Evolutionary conservation across 2,888 invertebrate species (phyloP), one percentile per base, ranked within the genome.

Genomic region (Uropetala carovei): DNA sequence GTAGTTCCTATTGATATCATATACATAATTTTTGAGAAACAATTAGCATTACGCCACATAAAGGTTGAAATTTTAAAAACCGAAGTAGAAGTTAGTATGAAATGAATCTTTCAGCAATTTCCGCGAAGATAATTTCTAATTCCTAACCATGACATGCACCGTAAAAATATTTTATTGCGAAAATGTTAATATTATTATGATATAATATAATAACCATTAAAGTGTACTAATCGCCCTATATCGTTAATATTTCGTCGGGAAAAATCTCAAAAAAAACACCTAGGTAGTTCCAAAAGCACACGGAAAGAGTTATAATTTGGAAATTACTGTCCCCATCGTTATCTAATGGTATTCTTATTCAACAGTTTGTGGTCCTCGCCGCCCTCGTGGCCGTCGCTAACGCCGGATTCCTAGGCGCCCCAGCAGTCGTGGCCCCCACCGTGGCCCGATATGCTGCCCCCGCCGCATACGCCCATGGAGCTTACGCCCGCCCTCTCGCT

Each of bases 361-460:
- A 13, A 84, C 14, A 92, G 93, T 75, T 93, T 83, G 56, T 93
- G 92, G 92, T 92, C 84, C 92, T 93, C 92, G 92, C 93, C 92
- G 93, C 93, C 92, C 82, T 93, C 92, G 92, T 93, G 92, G 93
- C 93, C 92, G 93, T 92, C 85, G 93, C 93, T 92, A 91, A 91
- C 91, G 93, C 93, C 81, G 93, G 93, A 68, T 59, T 91, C 92
- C 82, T 93, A 86, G 93, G 93, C 91, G 89, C 89, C 89, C 89
- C 89, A 2, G 89, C 89, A 8, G 93, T 93, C 92, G 92, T 92
- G 92, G 92, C 92, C 59, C 92, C 92, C 30, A 60, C 92, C 16
- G 92, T 91, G 22, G 92, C 92, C 64, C 84, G 89, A 22, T 92
- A 93, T 81, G 93, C 93, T 64, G 92, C 93, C 82, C 92, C 93